Conservation (phyloP, 2,888 invertebrate species). For the Auanema sp. region DNA sequence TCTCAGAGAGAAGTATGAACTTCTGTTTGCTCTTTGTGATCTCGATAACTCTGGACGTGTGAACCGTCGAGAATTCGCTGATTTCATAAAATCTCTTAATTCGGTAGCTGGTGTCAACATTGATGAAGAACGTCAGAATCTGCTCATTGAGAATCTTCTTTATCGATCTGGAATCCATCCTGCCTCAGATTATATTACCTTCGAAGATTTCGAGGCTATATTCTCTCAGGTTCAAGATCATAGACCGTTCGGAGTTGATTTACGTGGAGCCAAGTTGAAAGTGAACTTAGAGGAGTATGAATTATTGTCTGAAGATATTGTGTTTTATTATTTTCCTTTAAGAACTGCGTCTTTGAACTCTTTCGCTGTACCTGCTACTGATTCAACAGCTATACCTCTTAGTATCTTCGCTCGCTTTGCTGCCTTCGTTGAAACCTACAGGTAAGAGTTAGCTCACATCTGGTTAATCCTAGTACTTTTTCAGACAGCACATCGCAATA, state of each 20-base stretch:
- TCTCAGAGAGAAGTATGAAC: slow-evolving; percentile 70
- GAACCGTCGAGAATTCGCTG: slow-evolving; percentile 87
- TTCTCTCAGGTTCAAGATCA: slow-evolving; percentile 51
- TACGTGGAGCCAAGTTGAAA: slow-evolving; percentile 53
- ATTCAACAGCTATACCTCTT: slow-evolving; percentile 13
- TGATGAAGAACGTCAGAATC: slow-evolving; percentile 36
- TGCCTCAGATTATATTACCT: slow-evolving; percentile 42
- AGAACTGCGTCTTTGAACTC: slow-evolving; percentile 62
- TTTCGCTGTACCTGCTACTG: slow-evolving; percentile 50
- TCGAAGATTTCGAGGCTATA: slow-evolving; percentile 59
- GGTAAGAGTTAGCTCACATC: slow-evolving; percentile 64
- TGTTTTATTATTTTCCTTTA: slow-evolving; percentile 12
- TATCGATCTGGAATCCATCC: slow-evolving; percentile 42
- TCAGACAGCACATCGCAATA: slow-evolving; percentile 85
- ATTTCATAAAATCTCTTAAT: slow-evolving; percentile 74
- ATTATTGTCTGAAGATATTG: background rate
- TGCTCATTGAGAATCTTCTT: slow-evolving; percentile 40
- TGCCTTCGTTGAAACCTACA: slow-evolving; percentile 89
- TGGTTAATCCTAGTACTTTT: background rate
- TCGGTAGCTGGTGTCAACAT: slow-evolving; percentile 59
- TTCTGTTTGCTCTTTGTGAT: slow-evolving; percentile 96
- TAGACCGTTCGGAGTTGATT: slow-evolving; percentile 59
- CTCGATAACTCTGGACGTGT: slow-evolving; percentile 90
- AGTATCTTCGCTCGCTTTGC: slow-evolving; percentile 17
- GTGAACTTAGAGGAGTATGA: slow-evolving; percentile 55